A percentile compares a stretch with the other conserved stretches of the same genome.
Conservation (phyloP, 2,888 invertebrate genomes). For the Linnaemya tessellans region DNA sequence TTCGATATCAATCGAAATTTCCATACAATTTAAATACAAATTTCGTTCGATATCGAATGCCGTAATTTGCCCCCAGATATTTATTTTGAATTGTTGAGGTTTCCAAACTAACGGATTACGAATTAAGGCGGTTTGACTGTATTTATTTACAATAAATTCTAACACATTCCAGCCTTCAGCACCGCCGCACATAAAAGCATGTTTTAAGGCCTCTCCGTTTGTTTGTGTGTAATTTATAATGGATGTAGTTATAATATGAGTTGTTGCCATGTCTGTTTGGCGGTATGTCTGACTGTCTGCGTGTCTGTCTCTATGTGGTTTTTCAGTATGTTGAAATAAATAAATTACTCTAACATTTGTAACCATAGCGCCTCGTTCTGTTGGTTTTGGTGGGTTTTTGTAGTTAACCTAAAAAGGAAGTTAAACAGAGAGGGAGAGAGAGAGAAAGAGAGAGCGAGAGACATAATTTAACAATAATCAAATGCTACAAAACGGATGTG, state of each 20-base stretch:
- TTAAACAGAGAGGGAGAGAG: not conserved
- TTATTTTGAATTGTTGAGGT: too few species aligned
- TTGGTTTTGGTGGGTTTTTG: conserved; percentile 45
- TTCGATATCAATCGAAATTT: too few species aligned
- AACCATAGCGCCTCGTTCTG: conserved; percentile 48
- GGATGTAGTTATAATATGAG: conserved; percentile 39
- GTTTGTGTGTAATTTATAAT: conserved; percentile 12
- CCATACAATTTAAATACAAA: too few species aligned
- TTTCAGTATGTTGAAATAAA: conserved; percentile 61
- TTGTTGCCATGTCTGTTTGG: conserved; percentile 11
- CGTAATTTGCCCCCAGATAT: too few species aligned
- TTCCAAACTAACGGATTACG: too few species aligned
- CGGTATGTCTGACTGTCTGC: not conserved
- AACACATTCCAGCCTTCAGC: conserved; percentile 34
- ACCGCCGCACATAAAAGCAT: not conserved
- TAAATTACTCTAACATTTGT: conserved; percentile 65
- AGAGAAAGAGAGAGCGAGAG: not conserved
- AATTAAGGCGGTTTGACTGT: too few species aligned
- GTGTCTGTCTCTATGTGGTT: conserved; percentile 35
- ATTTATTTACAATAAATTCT: conserved; percentile 18
- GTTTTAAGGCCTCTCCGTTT: not conserved
- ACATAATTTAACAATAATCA: not conserved
- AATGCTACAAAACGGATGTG: conserved; percentile 18
- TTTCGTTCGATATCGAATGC: too few species aligned
- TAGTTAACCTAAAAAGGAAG: not conserved